A percentile compares a stretch with the other conserved stretches of the same genome.
Conservation (phyloP, 2,797 vertebrate species). For the Rhincodon typus region DNA sequence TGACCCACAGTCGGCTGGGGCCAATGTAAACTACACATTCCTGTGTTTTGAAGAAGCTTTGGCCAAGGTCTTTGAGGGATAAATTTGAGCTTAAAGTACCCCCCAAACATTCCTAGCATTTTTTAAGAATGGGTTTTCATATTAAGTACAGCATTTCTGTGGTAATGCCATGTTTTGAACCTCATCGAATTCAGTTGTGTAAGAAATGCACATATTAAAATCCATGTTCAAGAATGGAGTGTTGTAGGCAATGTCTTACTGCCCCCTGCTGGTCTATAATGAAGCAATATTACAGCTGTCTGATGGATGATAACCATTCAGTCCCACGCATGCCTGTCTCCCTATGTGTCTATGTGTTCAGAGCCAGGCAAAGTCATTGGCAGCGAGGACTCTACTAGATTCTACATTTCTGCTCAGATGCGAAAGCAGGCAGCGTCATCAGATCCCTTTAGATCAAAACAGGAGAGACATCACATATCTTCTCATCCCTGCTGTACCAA, state of each 20-base stretch:
- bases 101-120: background rate
- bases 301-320: background rate
- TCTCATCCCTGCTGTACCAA: background rate
- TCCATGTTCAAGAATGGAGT: background rate
- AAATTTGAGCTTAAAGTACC: background rate
- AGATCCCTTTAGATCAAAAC: background rate
- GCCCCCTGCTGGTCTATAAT: background rate
- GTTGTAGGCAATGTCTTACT: background rate
- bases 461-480: background rate
- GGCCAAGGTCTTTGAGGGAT: background rate
- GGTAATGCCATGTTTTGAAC: background rate
- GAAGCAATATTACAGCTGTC: background rate
- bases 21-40: background rate
- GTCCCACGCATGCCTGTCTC: background rate
- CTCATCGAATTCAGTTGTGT: background rate
- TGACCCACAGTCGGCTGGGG: background rate
- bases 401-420: background rate
- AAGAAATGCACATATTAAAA: background rate
- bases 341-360: background rate
- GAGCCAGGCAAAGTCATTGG: background rate
- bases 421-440: background rate
- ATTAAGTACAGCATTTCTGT: background rate
- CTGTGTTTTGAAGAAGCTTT: background rate
- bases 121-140: conserved; percentile 25
- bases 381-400: background rate